A percentile compares a stretch with the other conserved stretches of the same genome.
These are phyloP conservation scores for Berghia stephanieae DNA, from an alignment of 1,140 invertebrate species.

Conservation along the genomic window DNA sequence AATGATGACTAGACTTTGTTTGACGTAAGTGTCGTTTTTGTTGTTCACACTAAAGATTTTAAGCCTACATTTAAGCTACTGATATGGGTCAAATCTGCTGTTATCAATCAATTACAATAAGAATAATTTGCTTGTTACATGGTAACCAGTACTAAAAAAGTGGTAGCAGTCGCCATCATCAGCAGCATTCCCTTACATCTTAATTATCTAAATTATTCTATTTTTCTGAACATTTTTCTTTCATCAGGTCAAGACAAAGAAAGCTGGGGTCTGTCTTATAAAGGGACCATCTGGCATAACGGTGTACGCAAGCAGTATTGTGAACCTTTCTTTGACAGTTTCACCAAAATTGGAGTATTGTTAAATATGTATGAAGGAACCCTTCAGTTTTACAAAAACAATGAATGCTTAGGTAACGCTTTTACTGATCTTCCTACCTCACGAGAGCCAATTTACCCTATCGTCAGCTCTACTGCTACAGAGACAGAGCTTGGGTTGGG, in stretches of 20 bases:
- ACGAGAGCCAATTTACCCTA: conserved; percentile 45
- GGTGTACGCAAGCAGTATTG: conserved; percentile 47
- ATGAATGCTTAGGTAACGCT: conserved; percentile 46
- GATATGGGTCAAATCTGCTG: no score
- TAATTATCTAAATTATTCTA: no score
- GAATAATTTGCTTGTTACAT: no score
- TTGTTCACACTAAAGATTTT: no score
- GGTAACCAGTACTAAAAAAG: no score
- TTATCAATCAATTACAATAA: no score
- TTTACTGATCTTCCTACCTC: conserved; percentile 44
- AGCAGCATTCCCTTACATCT: not conserved
- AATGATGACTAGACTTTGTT: no score
- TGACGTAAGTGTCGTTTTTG: no score
- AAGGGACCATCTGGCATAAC: conserved; percentile 51
- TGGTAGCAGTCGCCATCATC: not conserved
- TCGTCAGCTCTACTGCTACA: conserved; percentile 50
- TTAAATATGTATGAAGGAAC: conserved; percentile 51
- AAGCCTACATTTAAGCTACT: no score
- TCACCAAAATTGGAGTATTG: conserved; percentile 49
- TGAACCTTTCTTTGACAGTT: conserved; percentile 51
- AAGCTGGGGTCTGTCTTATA: conserved; percentile 59
- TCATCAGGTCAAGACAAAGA: conserved; percentile 49
- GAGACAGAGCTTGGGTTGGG: conserved; percentile 53
- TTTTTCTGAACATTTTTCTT: no score
- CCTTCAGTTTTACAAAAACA: conserved; percentile 49